These are phyloP conservation scores for Amphipyra tragopoginis DNA, from an alignment of 2,888 invertebrate genomes.

Conservation along the genomic window DNA sequence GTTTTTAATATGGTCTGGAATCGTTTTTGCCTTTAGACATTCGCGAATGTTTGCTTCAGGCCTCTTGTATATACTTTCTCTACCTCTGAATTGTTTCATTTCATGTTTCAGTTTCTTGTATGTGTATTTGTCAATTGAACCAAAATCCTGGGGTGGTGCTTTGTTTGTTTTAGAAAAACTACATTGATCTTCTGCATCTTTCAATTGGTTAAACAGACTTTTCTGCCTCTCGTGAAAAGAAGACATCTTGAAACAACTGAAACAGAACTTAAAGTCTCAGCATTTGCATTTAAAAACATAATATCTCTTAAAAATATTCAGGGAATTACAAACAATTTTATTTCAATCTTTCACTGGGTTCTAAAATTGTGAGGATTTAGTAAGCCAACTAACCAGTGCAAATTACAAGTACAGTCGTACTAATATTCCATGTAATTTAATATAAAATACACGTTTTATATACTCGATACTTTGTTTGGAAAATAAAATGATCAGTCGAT, in stretches of 20 bases:
- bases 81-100: slow-evolving; percentile 91
- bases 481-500: too few relatives aligned
- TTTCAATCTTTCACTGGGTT: too few relatives aligned
- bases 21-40: slow-evolving; percentile 85
- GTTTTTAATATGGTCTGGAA: slow-evolving; percentile 90
- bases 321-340: too few relatives aligned
- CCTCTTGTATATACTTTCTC: slow-evolving; percentile 95
- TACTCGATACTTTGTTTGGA: too few relatives aligned
- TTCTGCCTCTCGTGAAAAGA: slow-evolving; percentile 91
- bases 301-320: too few relatives aligned
- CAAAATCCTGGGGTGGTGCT: slow-evolving; percentile 71
- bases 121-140: slow-evolving; percentile 74
- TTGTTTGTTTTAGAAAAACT: slow-evolving; percentile 79
- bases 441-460: too few relatives aligned
- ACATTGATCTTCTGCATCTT: slow-evolving; percentile 90
- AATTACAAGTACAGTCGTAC: too few relatives aligned
- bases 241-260: slow-evolving; percentile 70
- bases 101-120: slow-evolving; percentile 84
- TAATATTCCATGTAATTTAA: too few relatives aligned
- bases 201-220: slow-evolving; percentile 92
- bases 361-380: too few relatives aligned
- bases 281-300: too few relatives aligned
- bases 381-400: too few relatives aligned
- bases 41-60: slow-evolving; percentile 91
- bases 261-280: slow-evolving; percentile 1